Evolutionary conservation across 2,888 invertebrate genomes (phyloP).

Genomic region (Chrysolina haemoptera): DNA sequence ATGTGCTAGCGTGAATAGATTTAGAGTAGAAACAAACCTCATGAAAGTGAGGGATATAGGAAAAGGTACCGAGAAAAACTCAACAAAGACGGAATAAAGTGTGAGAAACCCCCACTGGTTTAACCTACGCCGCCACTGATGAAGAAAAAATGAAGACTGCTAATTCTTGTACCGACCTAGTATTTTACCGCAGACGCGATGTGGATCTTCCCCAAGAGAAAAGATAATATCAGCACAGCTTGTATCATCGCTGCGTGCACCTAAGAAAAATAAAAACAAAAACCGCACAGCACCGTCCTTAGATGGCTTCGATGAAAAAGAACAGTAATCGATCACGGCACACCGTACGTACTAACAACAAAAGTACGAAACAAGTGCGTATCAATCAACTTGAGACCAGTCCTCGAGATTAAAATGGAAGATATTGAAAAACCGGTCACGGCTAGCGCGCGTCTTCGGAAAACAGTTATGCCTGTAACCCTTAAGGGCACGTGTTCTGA

Average conservation of each 20-base stretch:
- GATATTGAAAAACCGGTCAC: constrained; percentile 35
- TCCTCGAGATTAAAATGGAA: constrained; percentile 39
- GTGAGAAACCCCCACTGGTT: too few species aligned
- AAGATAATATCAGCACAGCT: constrained; percentile 11
- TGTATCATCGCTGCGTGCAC: constrained; percentile 4
- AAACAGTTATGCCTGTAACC: constrained; percentile 19
- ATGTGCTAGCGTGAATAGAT: too few species aligned
- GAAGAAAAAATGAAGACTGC: not conserved
- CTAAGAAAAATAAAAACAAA: constrained; percentile 3
- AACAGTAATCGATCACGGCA: constrained; percentile 27
- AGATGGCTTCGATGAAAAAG: constrained; percentile 23
- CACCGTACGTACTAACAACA: constrained; percentile 15
- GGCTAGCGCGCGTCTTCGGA: constrained; percentile 1
- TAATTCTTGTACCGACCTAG: constrained; percentile 3
- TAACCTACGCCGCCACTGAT: not conserved
- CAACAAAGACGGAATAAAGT: too few species aligned
- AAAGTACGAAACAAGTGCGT: constrained; percentile 43
- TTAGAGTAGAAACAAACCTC: too few species aligned
- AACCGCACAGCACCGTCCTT: constrained; percentile 1
- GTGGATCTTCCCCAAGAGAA: constrained; percentile 8
- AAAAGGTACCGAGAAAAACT: too few species aligned
- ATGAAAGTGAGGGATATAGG: too few species aligned
- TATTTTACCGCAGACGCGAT: constrained; percentile 4
- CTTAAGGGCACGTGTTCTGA: not conserved
- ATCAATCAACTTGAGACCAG: constrained; percentile 42